Evolutionary conservation across 2,797 vertebrate genomes (phyloP).

Genomic region (Nyctibius grandis): DNA sequence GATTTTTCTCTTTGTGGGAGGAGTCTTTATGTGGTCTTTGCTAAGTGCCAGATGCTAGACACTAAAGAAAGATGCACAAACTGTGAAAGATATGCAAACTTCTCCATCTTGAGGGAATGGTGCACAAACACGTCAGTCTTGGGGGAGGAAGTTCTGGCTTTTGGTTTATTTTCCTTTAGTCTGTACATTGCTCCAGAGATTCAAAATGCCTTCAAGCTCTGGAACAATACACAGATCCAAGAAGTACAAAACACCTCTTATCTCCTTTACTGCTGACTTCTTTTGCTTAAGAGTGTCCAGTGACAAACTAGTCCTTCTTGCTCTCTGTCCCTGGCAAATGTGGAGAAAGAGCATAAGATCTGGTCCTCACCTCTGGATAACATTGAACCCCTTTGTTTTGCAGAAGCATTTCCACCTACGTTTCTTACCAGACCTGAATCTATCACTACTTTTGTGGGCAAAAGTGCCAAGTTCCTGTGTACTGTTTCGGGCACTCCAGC

Average conservation of each 20-base stretch:
- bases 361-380: conserved; percentile 42
- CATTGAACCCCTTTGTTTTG: conserved; percentile 73
- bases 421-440: conserved; percentile 95
- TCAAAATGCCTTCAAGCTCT: not conserved
- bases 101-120: not conserved
- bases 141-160: not conserved
- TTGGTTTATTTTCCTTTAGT: not conserved
- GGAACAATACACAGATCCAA: not conserved
- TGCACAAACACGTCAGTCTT: not conserved
- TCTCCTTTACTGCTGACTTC: not conserved
- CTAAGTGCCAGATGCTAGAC: not conserved
- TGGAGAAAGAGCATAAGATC: not conserved
- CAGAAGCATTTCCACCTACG: conserved; percentile 94
- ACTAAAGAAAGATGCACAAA: not conserved
- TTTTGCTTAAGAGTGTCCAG: conserved; percentile 9
- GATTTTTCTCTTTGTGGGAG: not conserved
- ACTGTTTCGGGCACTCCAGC: conserved; percentile 90
- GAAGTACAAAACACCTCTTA: not conserved
- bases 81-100: not conserved
- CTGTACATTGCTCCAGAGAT: not conserved
- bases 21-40: not conserved
- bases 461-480: conserved; percentile 89
- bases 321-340: not conserved
- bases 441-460: conserved; percentile 92
- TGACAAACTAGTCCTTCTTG: not conserved